A percentile compares a stretch with the other conserved stretches of the same genome.
These are phyloP conservation scores for Florisuga fusca DNA, from an alignment of 2,797 vertebrate genomes.

Conservation along the genomic window DNA sequence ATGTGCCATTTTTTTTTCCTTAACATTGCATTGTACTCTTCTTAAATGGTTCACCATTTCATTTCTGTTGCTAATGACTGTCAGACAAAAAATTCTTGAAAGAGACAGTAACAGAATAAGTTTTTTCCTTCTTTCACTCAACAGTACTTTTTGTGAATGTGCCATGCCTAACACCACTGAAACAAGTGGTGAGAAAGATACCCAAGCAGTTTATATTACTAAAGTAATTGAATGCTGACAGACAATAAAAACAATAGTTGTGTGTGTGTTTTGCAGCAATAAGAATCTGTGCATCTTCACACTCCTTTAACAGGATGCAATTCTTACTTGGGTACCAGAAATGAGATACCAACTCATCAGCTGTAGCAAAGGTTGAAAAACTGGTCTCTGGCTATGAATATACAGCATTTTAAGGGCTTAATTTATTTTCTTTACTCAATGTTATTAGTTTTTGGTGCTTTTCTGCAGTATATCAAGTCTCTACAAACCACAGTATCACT, in stretches of 20 bases:
- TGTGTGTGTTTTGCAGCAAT: not conserved
- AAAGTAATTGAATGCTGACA: not conserved
- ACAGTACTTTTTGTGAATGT: not conserved
- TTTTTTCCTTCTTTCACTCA: not conserved
- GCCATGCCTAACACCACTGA: accelerated
- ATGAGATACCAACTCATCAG: not conserved
- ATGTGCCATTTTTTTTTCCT: not conserved
- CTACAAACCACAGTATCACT: slow-evolving; percentile 24
- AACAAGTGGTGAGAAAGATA: not conserved
- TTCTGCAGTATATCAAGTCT: slow-evolving; percentile 34
- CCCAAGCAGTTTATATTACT: not conserved
- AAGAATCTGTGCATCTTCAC: not conserved
- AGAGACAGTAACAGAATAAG: not conserved
- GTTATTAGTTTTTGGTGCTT: slow-evolving; percentile 35
- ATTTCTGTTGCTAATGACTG: not conserved
- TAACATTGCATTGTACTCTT: too few species aligned
- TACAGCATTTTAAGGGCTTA: slow-evolving; percentile 33
- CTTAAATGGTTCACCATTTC: not conserved
- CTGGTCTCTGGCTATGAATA: slow-evolving; percentile 45
- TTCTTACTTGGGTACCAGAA: not conserved
- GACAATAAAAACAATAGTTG: not conserved
- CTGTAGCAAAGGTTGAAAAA: not conserved
- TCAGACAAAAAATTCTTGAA: not conserved
- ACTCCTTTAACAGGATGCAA: not conserved
- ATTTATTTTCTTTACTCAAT: slow-evolving; percentile 36